A percentile compares a stretch with the other conserved stretches of the same genome.
These are phyloP conservation scores for Loripinus fragilis DNA, from an alignment of 2,888 invertebrate species.

Conservation along the genomic window DNA sequence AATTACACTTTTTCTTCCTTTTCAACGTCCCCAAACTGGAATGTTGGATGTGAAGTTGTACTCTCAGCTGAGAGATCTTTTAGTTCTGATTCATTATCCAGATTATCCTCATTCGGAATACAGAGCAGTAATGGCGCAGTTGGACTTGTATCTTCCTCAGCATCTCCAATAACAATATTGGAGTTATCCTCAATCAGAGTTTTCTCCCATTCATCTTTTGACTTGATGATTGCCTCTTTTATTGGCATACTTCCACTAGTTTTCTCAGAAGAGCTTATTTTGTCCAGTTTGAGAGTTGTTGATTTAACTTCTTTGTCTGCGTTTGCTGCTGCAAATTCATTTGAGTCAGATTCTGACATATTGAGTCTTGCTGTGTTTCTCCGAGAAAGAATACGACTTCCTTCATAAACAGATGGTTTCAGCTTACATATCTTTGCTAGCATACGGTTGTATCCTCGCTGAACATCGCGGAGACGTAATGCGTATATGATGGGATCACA, in stretches of 20 bases:
- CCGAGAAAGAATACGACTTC: background rate
- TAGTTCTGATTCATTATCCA: background rate
- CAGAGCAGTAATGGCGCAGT: too few species aligned
- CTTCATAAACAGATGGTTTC: background rate
- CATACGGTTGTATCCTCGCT: slow-evolving; percentile 60
- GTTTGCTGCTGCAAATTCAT: background rate
- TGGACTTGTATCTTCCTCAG: too few species aligned
- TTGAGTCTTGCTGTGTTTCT: background rate
- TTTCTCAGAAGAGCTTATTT: too few species aligned
- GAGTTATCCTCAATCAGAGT: too few species aligned
- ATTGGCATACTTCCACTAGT: too few species aligned
- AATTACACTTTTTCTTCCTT: background rate
- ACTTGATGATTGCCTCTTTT: too few species aligned
- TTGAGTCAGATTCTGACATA: background rate
- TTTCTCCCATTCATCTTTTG: too few species aligned
- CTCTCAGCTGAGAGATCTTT: slow-evolving; percentile 4
- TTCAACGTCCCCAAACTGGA: background rate
- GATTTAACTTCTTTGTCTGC: background rate
- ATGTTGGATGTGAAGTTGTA: background rate
- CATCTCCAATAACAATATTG: too few species aligned
- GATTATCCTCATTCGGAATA: background rate
- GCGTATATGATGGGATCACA: slow-evolving; percentile 75
- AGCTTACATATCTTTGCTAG: slow-evolving; percentile 16
- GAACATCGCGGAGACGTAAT: slow-evolving; percentile 68
- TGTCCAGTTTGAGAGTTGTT: too few species aligned